These are phyloP conservation scores for Trachelus stipa DNA, from an alignment of 2,888 invertebrate genomes.

Conservation along the genomic window DNA sequence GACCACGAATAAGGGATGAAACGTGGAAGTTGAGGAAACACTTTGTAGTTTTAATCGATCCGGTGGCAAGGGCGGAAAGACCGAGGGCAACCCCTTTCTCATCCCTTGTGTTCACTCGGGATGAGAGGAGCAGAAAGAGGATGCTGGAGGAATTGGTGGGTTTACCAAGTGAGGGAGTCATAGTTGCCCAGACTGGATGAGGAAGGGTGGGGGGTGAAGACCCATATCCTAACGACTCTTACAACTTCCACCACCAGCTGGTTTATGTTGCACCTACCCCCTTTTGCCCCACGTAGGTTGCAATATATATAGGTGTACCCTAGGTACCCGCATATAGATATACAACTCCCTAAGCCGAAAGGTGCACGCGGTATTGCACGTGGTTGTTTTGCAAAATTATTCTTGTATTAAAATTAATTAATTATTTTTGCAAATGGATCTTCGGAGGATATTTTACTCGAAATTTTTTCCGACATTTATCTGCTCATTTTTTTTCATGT, in stretches of 20 bases:
- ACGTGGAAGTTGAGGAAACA: constrained; percentile 58
- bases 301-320: not conserved
- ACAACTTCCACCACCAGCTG: constrained; percentile 61
- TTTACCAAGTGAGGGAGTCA: not conserved
- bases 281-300: not conserved
- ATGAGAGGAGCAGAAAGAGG: constrained; percentile 21
- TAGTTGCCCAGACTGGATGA: not conserved
- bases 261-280: constrained; percentile 48
- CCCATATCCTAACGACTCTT: constrained; percentile 61
- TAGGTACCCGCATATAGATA: not conserved
- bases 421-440: not conserved
- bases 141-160: constrained; percentile 12
- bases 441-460: not conserved
- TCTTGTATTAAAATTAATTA: not conserved
- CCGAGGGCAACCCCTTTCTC: not conserved
- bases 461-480: not conserved
- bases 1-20: constrained; percentile 60
- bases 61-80: constrained; percentile 48
- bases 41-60: constrained; percentile 65
- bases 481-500: not conserved
- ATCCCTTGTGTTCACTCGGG: constrained; percentile 12
- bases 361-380: not conserved
- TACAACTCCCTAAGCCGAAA: not conserved
- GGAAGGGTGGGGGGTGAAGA: constrained; percentile 37
- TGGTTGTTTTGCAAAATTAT: not conserved